Conservation (phyloP, 2,797 vertebrate species). For the Tympanoctomys barrerae region DNA sequence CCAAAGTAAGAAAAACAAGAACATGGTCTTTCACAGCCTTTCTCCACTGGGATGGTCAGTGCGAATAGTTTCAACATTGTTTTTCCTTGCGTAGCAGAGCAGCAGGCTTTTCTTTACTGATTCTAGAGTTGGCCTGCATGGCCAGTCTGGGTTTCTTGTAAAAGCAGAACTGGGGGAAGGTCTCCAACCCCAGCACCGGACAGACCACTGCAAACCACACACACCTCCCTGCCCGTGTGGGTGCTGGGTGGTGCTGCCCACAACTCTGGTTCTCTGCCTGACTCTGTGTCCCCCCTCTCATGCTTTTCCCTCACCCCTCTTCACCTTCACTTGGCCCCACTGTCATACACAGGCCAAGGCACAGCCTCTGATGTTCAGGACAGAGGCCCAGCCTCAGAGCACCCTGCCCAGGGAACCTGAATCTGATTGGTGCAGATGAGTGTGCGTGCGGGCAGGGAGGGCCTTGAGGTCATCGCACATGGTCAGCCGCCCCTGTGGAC, state of each 20-base stretch:
- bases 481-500: neutral
- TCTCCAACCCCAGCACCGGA: neutral
- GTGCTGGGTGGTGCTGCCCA: too few relatives aligned
- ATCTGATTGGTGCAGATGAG: neutral
- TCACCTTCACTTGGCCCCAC: neutral
- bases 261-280: neutral
- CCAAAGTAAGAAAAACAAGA: neutral
- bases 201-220: too few relatives aligned
- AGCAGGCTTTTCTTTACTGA: neutral
- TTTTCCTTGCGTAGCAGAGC: neutral
- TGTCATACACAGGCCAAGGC: neutral
- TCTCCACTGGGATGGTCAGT: neutral
- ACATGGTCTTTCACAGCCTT: neutral
- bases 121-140: neutral
- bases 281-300: neutral
- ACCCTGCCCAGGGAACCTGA: neutral
- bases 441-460: rapidly evolving
- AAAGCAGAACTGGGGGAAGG: neutral
- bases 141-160: neutral
- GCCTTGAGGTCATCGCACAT: too few relatives aligned
- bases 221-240: too few relatives aligned
- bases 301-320: neutral
- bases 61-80: too few relatives aligned
- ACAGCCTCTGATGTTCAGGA: neutral
- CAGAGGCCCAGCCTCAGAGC: neutral